Conservation (phyloP, 2,797 vertebrate species). For the Darevskia nairensis region DNA sequence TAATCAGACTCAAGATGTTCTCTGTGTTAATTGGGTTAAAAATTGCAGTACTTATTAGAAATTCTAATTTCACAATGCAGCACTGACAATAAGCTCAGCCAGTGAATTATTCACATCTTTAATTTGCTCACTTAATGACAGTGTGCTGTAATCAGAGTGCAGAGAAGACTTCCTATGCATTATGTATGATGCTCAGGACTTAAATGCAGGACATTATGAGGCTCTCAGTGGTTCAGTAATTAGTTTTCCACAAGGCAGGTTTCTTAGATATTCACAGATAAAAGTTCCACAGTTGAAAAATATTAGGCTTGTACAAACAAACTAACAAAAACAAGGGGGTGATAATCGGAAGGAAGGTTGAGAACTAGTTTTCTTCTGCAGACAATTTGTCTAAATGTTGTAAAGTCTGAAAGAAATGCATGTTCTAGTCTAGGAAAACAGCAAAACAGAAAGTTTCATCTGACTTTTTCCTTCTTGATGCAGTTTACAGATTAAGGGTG, state of each 20-base stretch:
- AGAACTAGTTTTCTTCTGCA: slow-evolving; percentile 70
- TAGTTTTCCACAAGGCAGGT: slow-evolving; percentile 87
- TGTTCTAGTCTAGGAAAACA: background rate
- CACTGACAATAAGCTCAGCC: slow-evolving; percentile 86
- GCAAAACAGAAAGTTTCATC: slow-evolving; percentile 37
- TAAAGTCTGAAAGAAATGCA: slow-evolving; percentile 61
- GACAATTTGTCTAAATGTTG: slow-evolving; percentile 54
- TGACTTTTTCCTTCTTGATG: slow-evolving; percentile 53
- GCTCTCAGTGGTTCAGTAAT: slow-evolving; percentile 87
- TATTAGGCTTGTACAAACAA: slow-evolving; percentile 78
- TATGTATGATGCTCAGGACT: slow-evolving; percentile 89
- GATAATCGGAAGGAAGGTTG: slow-evolving; percentile 76
- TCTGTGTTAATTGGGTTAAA: slow-evolving; percentile 89
- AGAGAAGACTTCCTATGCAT: slow-evolving; percentile 87
- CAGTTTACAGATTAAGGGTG: slow-evolving; percentile 51
- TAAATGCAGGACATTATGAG: slow-evolving; percentile 91
- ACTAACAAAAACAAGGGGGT: slow-evolving; percentile 76
- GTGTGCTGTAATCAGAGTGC: slow-evolving; percentile 89
- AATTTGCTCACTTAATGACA: slow-evolving; percentile 91
- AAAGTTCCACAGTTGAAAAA: slow-evolving; percentile 80
- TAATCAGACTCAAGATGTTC: slow-evolving; percentile 89
- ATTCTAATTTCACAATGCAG: slow-evolving; percentile 90
- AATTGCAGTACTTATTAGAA: slow-evolving; percentile 90
- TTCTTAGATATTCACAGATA: slow-evolving; percentile 85
- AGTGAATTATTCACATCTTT: slow-evolving; percentile 91